Evolutionary conservation across 2,888 invertebrate genomes (phyloP).

Genomic region (Cephus sareptanus): DNA sequence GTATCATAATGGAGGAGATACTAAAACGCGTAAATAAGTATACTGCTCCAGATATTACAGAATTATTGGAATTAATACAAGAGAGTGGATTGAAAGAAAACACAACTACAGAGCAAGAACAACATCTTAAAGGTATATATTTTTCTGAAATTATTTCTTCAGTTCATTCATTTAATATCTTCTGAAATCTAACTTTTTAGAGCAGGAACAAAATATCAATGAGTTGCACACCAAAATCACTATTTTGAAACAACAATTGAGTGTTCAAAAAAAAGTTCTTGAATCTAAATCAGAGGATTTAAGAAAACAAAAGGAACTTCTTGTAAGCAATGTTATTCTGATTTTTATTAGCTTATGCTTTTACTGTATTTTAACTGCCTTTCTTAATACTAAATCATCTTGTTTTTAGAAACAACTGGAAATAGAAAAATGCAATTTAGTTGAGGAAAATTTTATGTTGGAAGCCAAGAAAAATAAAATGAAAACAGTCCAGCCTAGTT

Average conservation of each 20-base stretch:
- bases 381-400: neutral
- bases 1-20: neutral
- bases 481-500: constrained; percentile 30
- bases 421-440: constrained; percentile 27
- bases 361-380: neutral
- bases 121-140: neutral
- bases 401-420: constrained; percentile 34
- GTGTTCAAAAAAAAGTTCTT: neutral
- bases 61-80: neutral
- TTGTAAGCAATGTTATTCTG: neutral
- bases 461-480: constrained; percentile 32
- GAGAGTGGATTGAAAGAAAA: neutral
- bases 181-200: neutral
- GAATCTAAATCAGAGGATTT: neutral
- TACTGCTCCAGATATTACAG: neutral
- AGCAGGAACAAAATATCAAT: neutral
- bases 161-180: neutral
- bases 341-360: neutral
- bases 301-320: neutral
- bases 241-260: neutral
- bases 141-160: neutral
- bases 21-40: neutral
- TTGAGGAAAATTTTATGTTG: constrained; percentile 28
- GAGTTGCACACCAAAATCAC: neutral
- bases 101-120: neutral